Base-by-base conservation (phyloP, 2,113 vertebrate genomes). In the Lipophrys pholis region DNA sequence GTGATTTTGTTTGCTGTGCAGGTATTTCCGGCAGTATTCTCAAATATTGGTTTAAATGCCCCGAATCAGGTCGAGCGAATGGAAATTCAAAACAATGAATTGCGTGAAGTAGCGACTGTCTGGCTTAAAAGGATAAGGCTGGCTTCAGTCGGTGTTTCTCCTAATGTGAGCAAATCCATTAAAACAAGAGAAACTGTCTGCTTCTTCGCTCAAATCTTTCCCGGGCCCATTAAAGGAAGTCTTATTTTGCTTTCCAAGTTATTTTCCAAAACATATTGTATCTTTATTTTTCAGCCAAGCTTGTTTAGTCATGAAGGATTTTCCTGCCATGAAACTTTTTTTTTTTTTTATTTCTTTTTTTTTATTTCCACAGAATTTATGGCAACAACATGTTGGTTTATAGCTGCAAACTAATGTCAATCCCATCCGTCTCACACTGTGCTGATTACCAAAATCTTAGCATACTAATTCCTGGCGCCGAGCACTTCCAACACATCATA, bases 161-260 rank as follows among this genome's bases (percentile, higher is more conserved):
- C 55, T 43, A 55, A 66, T 65, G 69, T 17, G 61, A 72, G 8
- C 3, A 58, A 80, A 69, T 64, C 40, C 38, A 46, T 48, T n/a
- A 74, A 58, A 57, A 16, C 9, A 46, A 15, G 8, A 30, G 14
- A 46, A 36, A 15, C 14, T 48, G 45, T 48, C 2, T 15, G 45
- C 38, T 40, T 12, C 9, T 7, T 38, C 36, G 17, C n/a, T 40
- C 12, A 17, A 38, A 36, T 46, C 10, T 7, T 56, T 54, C 21
- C 8, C 1, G 6, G 21, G 21, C 30, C 43, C 11, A 11, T 69
- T 55, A 30, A 30, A 30, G 21, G 4, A 30, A 30, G 21, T 30
- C 21, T 30, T 30, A 30, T 30, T 30, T 30, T 30, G 21, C n/a
- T 30, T 30, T 30, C 21, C 21, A 30, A 46, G 6, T 17, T 3